These are phyloP conservation scores for Cheilosia vernalis DNA, from an alignment of 2,888 invertebrate species.

Conservation along the genomic window DNA sequence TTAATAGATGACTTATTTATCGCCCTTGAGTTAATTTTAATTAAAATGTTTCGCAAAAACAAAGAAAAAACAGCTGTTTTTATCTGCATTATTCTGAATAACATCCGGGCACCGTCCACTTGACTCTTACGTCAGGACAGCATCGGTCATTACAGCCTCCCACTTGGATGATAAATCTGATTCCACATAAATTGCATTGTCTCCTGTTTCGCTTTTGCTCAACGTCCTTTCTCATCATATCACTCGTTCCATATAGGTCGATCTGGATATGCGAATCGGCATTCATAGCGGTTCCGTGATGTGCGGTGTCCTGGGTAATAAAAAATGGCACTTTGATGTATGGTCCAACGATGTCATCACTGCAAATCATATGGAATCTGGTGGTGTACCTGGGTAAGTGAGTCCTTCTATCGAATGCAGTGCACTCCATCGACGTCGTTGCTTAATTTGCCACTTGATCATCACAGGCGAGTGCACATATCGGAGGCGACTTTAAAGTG, in stretches of 20 bases:
- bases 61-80: background rate
- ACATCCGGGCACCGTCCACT: background rate
- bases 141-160: conserved; percentile 5
- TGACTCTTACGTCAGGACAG: background rate
- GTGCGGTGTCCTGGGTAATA: conserved; percentile 96
- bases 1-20: background rate
- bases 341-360: conserved; percentile 98
- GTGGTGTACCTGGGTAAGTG: conserved; percentile 96
- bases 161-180: conserved; percentile 45
- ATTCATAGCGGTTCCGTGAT: conserved; percentile 98
- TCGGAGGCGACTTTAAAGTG: conserved; percentile 94
- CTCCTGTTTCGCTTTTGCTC: conserved; percentile 26
- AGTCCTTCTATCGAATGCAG: conserved; percentile 6
- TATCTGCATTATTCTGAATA: background rate
- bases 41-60: background rate
- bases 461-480: conserved; percentile 94
- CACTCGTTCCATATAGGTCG: conserved; percentile 87
- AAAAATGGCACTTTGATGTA: conserved; percentile 97
- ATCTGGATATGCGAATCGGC: conserved; percentile 98
- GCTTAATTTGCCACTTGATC: conserved; percentile 74
- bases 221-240: conserved; percentile 13
- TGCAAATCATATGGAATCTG: conserved; percentile 98
- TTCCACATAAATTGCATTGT: conserved; percentile 60
- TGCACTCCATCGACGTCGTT: conserved; percentile 70
- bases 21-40: background rate